Conservation (phyloP, 2,888 invertebrate genomes). For the Globia sparganii region DNA sequence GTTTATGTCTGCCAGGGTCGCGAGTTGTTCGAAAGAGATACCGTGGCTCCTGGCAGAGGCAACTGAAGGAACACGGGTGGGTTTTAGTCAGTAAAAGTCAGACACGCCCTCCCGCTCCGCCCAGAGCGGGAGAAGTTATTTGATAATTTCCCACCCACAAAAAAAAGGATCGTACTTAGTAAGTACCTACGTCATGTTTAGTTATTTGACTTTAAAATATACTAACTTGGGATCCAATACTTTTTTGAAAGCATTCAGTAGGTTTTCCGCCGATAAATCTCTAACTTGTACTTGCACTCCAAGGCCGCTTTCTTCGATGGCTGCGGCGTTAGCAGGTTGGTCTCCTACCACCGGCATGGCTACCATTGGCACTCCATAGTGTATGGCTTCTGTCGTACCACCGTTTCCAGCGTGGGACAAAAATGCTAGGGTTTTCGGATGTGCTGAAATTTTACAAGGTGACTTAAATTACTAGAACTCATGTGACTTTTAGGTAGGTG, state of each 20-base stretch:
- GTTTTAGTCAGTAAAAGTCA: no score
- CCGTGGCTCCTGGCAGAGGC: no score
- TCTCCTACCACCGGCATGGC: constrained; percentile 91
- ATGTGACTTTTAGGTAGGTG: not conserved
- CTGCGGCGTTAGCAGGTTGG: constrained; percentile 90
- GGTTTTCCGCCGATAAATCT: constrained; percentile 86
- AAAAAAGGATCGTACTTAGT: not conserved
- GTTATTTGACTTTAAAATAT: not conserved
- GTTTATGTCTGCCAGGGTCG: no score
- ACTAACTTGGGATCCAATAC: constrained; percentile 90
- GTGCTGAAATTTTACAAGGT: constrained; percentile 82
- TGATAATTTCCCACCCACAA: no score
- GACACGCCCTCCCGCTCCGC: no score
- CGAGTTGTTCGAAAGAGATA: no score
- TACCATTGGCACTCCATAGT: constrained; percentile 91
- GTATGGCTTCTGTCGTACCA: constrained; percentile 91
- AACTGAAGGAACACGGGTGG: no score
- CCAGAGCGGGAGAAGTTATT: no score
- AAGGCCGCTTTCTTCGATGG: constrained; percentile 89
- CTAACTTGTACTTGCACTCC: constrained; percentile 87
- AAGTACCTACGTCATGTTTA: not conserved
- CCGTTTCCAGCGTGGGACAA: constrained; percentile 91
- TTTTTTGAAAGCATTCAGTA: constrained; percentile 88
- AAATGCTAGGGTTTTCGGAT: constrained; percentile 91
- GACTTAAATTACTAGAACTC: not conserved